Base-by-base conservation (phyloP, 2,888 invertebrate species). In the Agonum fuliginosum region DNA sequence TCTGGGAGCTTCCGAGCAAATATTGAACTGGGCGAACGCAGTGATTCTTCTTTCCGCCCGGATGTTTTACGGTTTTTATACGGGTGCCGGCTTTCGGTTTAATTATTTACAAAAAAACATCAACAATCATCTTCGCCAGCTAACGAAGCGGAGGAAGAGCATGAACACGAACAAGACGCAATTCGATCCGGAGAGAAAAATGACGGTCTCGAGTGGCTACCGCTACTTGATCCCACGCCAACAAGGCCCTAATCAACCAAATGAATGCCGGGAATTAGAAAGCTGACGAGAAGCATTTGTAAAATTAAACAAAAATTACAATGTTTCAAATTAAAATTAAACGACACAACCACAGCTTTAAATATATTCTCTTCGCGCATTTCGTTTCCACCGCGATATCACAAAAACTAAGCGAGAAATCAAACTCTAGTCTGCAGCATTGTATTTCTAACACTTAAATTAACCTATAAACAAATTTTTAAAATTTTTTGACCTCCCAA, bases 41-140 rank as follows among this genome's bases (percentile, higher is more conserved):
- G 24, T 20, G 69, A 69, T 69, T 43, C 67, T 37, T 37, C 43
- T 43, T 41, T n/a, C 30, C 20, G 20, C 19, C 22, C 20, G 67
- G 67, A 27, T 41, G 69, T 46, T 69, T 69, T 69, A 24, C 10
- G 1, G 20, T 69, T 69, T 67, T 69, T 69, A 43, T 69, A 69
- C 69, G 69, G 17, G 10, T 19, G 46, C 37, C 12, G 12, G 10
- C 5, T 67, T 41, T 22, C 24, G 37, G 22, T 67, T 41, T 43
- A 43, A 43, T 43, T 69, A 43, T 69, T 43, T 46, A 69, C 41
- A 46, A 46, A 69, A 67, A 69, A 69, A 62, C 24, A 69, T 41
- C 22, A 46, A 69, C 69, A 43, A 69, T 69, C 46, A 46, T 69
- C 46, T 27, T 30, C 58, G 14, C 30, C n/a, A 14, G 24, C 34